Base-by-base conservation (phyloP, 1,140 invertebrate genomes). In the Gonatopus flavifemur region DNA sequence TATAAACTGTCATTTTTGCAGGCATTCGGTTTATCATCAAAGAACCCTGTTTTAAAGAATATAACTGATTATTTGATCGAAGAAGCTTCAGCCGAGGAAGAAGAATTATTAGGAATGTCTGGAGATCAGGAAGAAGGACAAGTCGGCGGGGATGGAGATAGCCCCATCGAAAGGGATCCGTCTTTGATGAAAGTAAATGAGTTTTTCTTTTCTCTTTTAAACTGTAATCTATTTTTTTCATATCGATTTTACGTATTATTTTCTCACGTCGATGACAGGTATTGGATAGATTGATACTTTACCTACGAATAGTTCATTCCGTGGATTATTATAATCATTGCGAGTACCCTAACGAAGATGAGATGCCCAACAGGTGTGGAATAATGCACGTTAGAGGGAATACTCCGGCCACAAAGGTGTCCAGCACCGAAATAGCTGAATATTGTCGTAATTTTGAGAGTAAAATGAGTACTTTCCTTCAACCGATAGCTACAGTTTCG, bases 291-390 rank as follows among this genome's bases (percentile, higher is more conserved):
- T 82, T 99, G 31, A 84, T 99, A 24, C 74, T 98, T 8, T 99
- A 99, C 72, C 77, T 99, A 52, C 85, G 98, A 25, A 86, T 99
- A 35, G 98, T 99, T 0, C 96, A 99, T 78, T 98, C 96, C 0
- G 90, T 99, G 35, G 98, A 99, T 77, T 99, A 96, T 70, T 99
- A 99, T 72, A 98, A 96, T 78, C 93, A 96, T 63, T 95, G 92
- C 64, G 96, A 99, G 66, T 99, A 99, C 81, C 94, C 96, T 0
- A 97, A 98, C 69, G 98, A 99, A 79, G 97, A 99, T 76, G 96
- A 98, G 70, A 99, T 99, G 97, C 98, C 98, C 0, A 98, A 99
- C 74, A 83, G 96, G 21, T 98, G 96, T 78, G 96, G 96, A 12
- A 97, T 99, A 52, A 94, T 99, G 82, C 97, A 99, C 73, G 94